Evolutionary conservation across 1,140 invertebrate species (phyloP).

Genomic region (Temnothorax curvispinosus): DNA sequence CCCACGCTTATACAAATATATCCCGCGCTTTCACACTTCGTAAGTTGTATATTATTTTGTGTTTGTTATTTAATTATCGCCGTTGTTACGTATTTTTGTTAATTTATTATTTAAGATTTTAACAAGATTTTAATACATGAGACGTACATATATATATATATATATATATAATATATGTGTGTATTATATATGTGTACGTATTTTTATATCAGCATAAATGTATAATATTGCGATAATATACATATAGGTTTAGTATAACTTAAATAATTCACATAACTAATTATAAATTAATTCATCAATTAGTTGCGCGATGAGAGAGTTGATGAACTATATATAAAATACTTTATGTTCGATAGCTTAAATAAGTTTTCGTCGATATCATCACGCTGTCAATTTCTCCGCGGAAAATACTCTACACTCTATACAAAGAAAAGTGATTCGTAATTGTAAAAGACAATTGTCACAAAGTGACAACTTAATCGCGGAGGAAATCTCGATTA

Average conservation of each 20-base stretch:
- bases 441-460: neutral
- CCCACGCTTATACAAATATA: neutral
- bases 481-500: neutral
- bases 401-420: neutral
- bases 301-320: neutral
- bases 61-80: constrained; percentile 81
- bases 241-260: constrained; percentile 10
- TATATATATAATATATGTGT: neutral
- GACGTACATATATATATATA: neutral
- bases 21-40: constrained; percentile 48
- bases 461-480: neutral
- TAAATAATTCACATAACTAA: neutral
- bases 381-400: neutral
- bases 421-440: neutral
- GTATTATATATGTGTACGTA: neutral
- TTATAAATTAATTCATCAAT: constrained; percentile 6
- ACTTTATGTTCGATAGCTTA: neutral
- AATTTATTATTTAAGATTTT: constrained; percentile 82
- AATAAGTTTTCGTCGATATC: neutral
- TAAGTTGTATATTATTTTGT: constrained; percentile 68
- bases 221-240: neutral
- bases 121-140: constrained; percentile 64
- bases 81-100: constrained; percentile 79
- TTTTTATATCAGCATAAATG: neutral
- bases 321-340: neutral